phyloP scores from a whole-genome alignment of 2,797 vertebrate species.

The Champsocephalus gunnari region DNA sequence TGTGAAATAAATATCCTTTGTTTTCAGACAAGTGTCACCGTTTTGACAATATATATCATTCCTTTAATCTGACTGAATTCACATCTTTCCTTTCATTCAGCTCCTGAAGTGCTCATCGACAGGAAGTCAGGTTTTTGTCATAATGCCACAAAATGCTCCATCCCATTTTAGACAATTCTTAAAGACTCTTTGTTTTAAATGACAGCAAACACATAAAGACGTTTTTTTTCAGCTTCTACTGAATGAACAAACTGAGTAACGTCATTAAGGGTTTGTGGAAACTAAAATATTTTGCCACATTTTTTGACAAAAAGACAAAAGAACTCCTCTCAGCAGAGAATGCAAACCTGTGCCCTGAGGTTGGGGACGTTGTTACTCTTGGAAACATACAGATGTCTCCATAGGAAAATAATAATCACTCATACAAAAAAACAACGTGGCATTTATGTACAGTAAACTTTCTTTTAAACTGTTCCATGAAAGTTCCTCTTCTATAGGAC shows the following conservation, averaged over 20 bases:
- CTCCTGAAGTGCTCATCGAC: too few relatives aligned
- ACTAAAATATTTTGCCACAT: background rate
- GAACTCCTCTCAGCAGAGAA: background rate
- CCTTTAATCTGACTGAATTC: too few relatives aligned
- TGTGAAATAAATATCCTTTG: constrained; percentile 24
- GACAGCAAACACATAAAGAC: background rate
- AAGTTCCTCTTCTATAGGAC: background rate
- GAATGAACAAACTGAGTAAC: background rate
- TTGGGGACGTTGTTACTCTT: too few relatives aligned
- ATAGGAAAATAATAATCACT: background rate
- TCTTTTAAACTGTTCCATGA: background rate
- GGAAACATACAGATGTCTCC: background rate
- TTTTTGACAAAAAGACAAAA: background rate
- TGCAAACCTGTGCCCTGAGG: background rate
- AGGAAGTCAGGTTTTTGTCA: too few relatives aligned
- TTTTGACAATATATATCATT: background rate
- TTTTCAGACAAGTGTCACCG: constrained; percentile 20
- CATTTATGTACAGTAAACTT: background rate
- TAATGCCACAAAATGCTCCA: background rate
- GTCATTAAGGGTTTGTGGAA: background rate
- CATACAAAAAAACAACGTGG: background rate
- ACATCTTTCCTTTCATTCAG: too few relatives aligned
- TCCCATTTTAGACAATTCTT: background rate
- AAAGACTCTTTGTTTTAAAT: background rate
- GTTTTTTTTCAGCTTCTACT: background rate